Evolutionary conservation across 2,888 invertebrate genomes (phyloP), one percentile per base, ranked within the genome.

Genomic region (Euproctis similis): DNA sequence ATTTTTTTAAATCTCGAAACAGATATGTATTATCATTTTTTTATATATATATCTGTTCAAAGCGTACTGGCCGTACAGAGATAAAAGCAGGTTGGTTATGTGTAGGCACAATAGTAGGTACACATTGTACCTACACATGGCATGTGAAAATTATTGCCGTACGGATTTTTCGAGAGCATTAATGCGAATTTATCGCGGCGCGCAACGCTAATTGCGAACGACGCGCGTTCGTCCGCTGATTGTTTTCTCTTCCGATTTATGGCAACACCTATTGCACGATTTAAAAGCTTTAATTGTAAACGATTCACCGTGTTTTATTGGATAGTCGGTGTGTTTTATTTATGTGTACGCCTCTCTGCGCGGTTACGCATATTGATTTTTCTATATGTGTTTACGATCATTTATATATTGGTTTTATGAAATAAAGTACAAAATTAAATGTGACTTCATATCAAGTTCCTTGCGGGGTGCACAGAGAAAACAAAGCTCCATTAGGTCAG

Each of bases 181-280:
- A 82, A 82, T 84, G 82, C 74, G 81, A 84, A 84, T 84, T 82
- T 84, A 84, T 84, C 78, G 82, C 68, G 73, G 73, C 76, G 67
- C 71, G 73, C 70, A 70, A 74, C 77, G 84, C 84, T 82, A 84
- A 84, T 84, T 77, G 84, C 80, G 64, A 73, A 53, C 81, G 76
- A 78, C 78, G 78, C 74, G 75, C 59, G 64, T 69, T 50, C 78
- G 21, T 11, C 10, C 6, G 82, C 75, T 84, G 84, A 84, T 84
- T 84, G 84, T 84, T 84, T 82, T 75, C 81, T 72, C 72, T 58
- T 66, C 68, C 75, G 64, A 84, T 84, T 84, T 84, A 84, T 84
- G 75, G 81, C 84, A 82, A 82, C 84, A 82, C 84, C 84, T 82
- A 82, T 82, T 80, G 82, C 82, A n/a, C 82, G 82, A 82, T 84